phyloP scores from a whole-genome alignment of 2,113 vertebrate species.

The Microcebus jonahi region DNA sequence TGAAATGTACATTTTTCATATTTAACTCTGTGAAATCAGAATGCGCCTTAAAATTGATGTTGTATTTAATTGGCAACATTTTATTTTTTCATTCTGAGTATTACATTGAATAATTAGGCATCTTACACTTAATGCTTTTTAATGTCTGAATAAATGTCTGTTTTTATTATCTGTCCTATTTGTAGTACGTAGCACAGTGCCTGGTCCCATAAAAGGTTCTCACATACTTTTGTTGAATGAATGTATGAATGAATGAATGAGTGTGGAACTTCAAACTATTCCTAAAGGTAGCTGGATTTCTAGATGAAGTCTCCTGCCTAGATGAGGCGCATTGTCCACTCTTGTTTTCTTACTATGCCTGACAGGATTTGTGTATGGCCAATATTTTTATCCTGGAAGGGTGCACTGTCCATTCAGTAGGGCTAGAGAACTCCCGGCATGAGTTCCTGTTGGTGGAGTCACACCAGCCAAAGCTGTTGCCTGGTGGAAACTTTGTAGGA shows the following conservation, averaged over 20 bases:
- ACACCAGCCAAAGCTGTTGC: background rate
- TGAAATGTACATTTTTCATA: background rate
- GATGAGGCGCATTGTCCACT: background rate
- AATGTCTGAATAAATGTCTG: background rate
- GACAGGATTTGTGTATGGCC: background rate
- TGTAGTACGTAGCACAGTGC: background rate
- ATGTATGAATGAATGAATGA: background rate
- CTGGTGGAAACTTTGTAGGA: background rate
- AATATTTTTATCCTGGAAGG: background rate
- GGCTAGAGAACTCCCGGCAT: background rate
- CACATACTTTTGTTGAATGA: background rate
- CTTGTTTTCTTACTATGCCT: background rate
- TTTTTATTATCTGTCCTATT: conserved; percentile 4
- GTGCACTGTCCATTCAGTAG: accelerated
- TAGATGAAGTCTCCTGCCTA: background rate
- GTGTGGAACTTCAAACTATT: background rate
- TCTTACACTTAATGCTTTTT: background rate
- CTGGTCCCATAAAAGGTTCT: background rate
- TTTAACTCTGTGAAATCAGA: background rate
- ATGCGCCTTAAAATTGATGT: background rate
- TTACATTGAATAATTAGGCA: conserved; percentile 19
- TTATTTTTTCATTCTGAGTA: background rate
- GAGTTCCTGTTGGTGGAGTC: background rate
- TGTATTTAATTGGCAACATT: background rate
- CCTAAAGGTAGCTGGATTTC: background rate